Evolutionary conservation across 2,888 invertebrate genomes (phyloP).

Genomic region (Plebejus argus): DNA sequence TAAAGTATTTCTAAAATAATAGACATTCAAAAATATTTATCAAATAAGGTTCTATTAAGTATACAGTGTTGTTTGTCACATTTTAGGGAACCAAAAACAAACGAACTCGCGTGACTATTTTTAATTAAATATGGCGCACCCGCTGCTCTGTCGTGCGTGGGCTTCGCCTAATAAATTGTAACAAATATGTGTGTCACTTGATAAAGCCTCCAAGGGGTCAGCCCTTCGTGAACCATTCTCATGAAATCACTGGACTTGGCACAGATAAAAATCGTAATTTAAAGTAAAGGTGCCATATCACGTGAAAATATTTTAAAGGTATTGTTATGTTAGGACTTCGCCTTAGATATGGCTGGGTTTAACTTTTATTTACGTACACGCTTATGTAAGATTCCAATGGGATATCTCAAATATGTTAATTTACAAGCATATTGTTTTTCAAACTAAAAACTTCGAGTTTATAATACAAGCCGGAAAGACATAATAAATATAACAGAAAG

Average conservation of each 20-base stretch:
- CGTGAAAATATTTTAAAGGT: not conserved
- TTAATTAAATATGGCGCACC: slow-evolving; percentile 50
- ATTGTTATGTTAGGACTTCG: not conserved
- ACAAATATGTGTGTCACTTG: slow-evolving; percentile 42
- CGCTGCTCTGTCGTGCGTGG: slow-evolving; percentile 45
- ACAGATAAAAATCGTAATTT: slow-evolving; percentile 18
- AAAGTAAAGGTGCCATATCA: not conserved
- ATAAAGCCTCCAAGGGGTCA: slow-evolving; percentile 35
- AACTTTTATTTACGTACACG: no score
- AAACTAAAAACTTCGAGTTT: no score
- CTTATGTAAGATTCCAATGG: no score
- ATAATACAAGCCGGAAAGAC: no score
- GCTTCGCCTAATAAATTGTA: slow-evolving; percentile 44
- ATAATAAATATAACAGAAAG: no score
- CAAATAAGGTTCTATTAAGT: no score
- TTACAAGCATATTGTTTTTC: no score
- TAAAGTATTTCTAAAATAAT: not conserved
- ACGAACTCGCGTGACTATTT: slow-evolving; percentile 51
- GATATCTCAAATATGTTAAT: no score
- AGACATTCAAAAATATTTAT: no score
- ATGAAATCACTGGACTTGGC: slow-evolving; percentile 38
- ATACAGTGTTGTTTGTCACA: not conserved
- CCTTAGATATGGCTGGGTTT: no score
- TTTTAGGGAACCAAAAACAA: slow-evolving; percentile 33
- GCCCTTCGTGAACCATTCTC: slow-evolving; percentile 35